Base-by-base conservation (phyloP, 2,113 vertebrate genomes). In the Butorides virescens region DNA sequence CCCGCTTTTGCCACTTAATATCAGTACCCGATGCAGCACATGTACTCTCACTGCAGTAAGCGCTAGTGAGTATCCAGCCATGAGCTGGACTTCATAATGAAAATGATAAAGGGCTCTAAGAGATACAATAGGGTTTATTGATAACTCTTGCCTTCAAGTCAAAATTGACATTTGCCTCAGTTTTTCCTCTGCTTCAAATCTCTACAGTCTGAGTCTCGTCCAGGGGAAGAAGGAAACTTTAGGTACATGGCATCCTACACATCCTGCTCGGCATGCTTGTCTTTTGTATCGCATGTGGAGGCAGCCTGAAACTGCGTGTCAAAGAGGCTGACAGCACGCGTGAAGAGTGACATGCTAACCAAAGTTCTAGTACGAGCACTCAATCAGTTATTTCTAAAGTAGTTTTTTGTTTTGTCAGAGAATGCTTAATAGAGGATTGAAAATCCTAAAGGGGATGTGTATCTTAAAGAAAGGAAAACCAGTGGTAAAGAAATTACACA, bases 31-130 rank as follows among this genome's bases (percentile, higher is more conserved):
- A 21, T 89, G 29, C 32, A 82, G 23, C 55, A 49, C 13, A 6
- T 49, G 30, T 62, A 39, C 25, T 89, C 62, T 29, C 22, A 42
- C n/a, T 56, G n/a, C 3, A 1, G 55, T 49, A 52, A 58, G 37
- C 0, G 0, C 62, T 27, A 59, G 11, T n/a, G n/a, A 73, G 59
- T 42, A 15, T 37, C 11, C 16, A n/a, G 4, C 30, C 5, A 4
- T 49, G 37, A 91, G 63, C 36, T 62, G 47, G 15, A 56, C 49
- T 61, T 88, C 21, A 27, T 47, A 12, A 42, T 73, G 50, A 52
- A 66, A 72, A 79, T 26, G 19, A 13, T 44, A 36, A 36, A 49
- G 18, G 25, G 4, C 27, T 73, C 21, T 37, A 39, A 88, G 39
- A 29, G 2, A 7, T 67, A 20, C 1, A 0, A 3, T 19, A 22